A percentile compares a stretch with the other conserved stretches of the same genome.
Evolutionary conservation across 2,888 invertebrate species (phyloP).

Genomic region (Busseola fusca): DNA sequence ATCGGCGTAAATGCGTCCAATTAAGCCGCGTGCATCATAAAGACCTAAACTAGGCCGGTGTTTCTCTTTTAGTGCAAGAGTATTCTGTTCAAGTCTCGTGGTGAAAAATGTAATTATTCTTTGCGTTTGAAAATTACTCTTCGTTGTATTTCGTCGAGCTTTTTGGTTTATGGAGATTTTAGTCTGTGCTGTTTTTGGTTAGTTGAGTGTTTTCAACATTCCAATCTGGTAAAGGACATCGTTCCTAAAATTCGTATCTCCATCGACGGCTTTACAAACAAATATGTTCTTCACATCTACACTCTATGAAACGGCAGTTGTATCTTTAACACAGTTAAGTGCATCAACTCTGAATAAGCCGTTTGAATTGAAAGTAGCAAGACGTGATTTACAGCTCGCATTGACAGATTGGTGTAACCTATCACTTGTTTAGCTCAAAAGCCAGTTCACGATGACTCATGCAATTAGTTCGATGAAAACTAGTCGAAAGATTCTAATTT

Average conservation of each 20-base stretch:
- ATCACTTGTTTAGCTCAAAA: constrained; percentile 24
- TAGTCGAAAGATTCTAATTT: constrained; percentile 26
- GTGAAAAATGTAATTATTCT: constrained; percentile 50
- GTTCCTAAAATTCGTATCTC: constrained; percentile 11
- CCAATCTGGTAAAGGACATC: background rate
- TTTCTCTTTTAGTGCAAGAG: constrained; percentile 58
- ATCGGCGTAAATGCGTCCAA: constrained; percentile 81
- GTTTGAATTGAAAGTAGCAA: constrained; percentile 24
- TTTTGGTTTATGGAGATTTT: constrained; percentile 17
- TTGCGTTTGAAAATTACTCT: constrained; percentile 34
- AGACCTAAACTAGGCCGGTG: constrained; percentile 65
- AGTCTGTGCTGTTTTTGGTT: constrained; percentile 24
- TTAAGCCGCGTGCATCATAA: constrained; percentile 71
- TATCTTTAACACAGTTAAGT: constrained; percentile 18
- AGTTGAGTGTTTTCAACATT: constrained; percentile 3
- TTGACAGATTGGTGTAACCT: constrained; percentile 34
- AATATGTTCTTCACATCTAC: background rate
- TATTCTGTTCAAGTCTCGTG: constrained; percentile 36
- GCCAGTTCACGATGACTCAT: constrained; percentile 27
- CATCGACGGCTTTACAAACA: background rate
- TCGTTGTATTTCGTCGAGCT: constrained; percentile 23
- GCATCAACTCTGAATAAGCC: constrained; percentile 16
- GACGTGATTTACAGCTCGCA: constrained; percentile 23
- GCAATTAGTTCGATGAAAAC: constrained; percentile 18
- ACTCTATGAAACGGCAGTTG: background rate